Evolutionary conservation across 2,888 invertebrate genomes (phyloP), one percentile per base, ranked within the genome.

Genomic region (Luffia ferchaultella): DNA sequence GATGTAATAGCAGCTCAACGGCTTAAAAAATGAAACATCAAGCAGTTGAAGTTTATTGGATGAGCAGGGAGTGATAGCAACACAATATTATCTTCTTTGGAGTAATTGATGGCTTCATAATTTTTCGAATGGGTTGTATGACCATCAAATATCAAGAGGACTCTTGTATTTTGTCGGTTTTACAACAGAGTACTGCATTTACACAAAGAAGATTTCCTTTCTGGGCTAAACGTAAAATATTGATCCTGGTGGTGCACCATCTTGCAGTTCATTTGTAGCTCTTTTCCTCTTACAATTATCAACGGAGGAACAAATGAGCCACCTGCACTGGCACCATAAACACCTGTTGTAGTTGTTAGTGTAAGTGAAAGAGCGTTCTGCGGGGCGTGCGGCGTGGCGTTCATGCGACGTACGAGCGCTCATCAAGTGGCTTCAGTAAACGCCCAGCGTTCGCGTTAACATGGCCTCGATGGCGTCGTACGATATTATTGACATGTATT

Each of bases 1-100:
- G 16, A 45, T 52, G 45, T 55, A 58, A 42, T 54, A 55, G 7
- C 46, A 54, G 48, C 54, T 55, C 19, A 61, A 46, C 1, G 58
- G 55, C 53, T 56, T 57, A 48, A 59, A 62, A 53, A 62, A 62
- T n/a, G 57, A 53, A 19, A 55, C 54, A 52, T 63, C 59, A 18
- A 61, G 51, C 18, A 58, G 60, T 46, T 63, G 63, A 3, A 62
- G 48, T 40, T 58, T 30, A 16, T 43, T 7, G 5, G 54, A 45
- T 54, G 54, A 42, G 52, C 50, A 20, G 54, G 53, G 1, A 53
- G 18, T 17, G 49, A 49, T 20, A 48, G 16, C 42, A 48, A 15
- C 17, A 42, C 48, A 17, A 51, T 42, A n/a, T 20, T 20, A 20
- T 50, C 15, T 40, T 42, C 12, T 44, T 19, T 42, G 15, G 48